Evolutionary conservation across 2,888 invertebrate species (phyloP).

Genomic region (Rhorus exstirpatorius): DNA sequence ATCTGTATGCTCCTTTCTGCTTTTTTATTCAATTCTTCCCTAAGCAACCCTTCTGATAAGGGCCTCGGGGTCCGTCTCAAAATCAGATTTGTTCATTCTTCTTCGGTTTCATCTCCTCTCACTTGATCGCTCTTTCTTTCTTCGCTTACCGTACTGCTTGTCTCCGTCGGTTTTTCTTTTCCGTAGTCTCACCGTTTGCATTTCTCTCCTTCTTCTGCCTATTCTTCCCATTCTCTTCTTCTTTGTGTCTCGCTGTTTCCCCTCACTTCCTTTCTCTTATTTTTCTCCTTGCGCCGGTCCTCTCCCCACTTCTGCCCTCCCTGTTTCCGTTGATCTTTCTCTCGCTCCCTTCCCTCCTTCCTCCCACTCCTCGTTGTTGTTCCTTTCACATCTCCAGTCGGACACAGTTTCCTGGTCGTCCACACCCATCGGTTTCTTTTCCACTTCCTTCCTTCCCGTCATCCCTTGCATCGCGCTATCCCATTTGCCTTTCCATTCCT

Average conservation of each 20-base stretch:
- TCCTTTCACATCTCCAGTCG: not conserved
- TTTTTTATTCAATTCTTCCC: conserved; percentile 18
- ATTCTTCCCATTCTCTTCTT: not conserved
- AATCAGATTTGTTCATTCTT: conserved; percentile 1
- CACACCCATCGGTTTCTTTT: not conserved
- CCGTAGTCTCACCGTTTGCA: not conserved
- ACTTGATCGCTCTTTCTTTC: not conserved
- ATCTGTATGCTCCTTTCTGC: conserved; percentile 15
- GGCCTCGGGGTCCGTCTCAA: not conserved
- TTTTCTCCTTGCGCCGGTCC: not conserved
- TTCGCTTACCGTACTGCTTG: not conserved
- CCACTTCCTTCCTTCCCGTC: not conserved
- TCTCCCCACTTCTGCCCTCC: not conserved
- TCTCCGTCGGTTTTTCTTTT: not conserved
- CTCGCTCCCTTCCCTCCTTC: not conserved
- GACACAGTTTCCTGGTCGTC: not conserved
- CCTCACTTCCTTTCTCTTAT: not conserved
- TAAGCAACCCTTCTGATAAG: not conserved
- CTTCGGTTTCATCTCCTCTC: not conserved
- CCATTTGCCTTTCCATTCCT: conserved; percentile 4
- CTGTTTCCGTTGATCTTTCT: not conserved
- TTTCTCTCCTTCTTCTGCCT: not conserved
- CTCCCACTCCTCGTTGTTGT: conserved; percentile 1
- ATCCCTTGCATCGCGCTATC: not conserved
- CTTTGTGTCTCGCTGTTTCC: not conserved